Evolutionary conservation across 92 coral and sea anemone species (phyloP).

Genomic region (Pocillopora meandrina): DNA sequence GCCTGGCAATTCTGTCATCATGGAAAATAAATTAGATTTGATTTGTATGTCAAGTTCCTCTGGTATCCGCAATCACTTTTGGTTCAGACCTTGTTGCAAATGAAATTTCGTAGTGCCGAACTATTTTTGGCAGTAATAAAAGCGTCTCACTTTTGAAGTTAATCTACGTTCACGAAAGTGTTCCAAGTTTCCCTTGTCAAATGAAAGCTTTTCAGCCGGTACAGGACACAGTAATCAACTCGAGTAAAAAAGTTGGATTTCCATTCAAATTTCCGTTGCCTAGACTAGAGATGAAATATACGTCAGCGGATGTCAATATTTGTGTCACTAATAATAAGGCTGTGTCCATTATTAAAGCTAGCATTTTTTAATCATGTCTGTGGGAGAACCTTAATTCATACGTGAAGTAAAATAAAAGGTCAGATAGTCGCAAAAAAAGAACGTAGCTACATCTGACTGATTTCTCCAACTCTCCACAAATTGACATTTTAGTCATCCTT

Average conservation of each 20-base stretch:
- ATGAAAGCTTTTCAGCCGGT: no score
- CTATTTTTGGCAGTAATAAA: no score
- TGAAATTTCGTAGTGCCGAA: no score
- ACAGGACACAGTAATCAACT: neutral
- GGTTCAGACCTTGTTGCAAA: neutral
- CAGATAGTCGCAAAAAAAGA: no score
- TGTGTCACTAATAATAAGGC: neutral
- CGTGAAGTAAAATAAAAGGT: no score
- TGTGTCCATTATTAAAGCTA: neutral
- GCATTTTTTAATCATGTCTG: neutral
- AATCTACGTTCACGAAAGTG: no score
- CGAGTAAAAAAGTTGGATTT: neutral
- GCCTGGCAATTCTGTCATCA: no score
- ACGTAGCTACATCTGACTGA: neutral
- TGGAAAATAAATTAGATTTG: neutral
- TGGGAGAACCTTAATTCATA: neutral
- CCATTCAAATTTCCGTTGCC: neutral
- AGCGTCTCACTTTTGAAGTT: no score
- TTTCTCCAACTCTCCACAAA: neutral
- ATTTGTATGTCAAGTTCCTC: neutral
- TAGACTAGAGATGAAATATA: neutral
- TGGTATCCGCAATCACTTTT: neutral
- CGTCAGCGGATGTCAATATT: slow-evolving; percentile 5
- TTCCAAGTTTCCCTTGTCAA: no score
- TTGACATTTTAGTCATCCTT: neutral